These are phyloP conservation scores for Premnoplex brunnescens DNA, from an alignment of 2,797 vertebrate genomes.

Conservation along the genomic window DNA sequence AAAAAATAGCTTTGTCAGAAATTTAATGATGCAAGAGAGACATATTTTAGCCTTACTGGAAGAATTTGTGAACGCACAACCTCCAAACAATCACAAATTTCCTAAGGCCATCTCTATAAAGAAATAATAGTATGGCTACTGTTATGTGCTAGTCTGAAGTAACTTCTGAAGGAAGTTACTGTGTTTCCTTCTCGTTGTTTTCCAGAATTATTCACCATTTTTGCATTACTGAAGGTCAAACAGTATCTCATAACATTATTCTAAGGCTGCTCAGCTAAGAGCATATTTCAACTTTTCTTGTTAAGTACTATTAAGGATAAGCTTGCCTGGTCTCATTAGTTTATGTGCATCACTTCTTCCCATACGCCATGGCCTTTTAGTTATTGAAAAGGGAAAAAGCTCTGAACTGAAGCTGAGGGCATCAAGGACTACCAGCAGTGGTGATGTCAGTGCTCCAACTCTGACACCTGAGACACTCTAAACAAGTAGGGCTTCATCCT, in stretches of 20 bases:
- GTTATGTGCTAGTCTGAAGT: not conserved
- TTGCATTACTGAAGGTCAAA: not conserved
- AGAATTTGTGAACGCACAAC: not conserved
- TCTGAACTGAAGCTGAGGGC: not conserved
- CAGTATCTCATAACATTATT: not conserved
- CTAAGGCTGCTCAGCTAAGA: not conserved
- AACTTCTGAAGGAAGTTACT: not conserved
- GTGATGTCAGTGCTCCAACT: not conserved
- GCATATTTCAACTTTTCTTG: not conserved
- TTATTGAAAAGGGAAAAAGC: not conserved
- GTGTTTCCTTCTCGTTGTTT: not conserved
- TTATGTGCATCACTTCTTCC: not conserved
- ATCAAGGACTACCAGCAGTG: not conserved
- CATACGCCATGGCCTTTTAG: not conserved
- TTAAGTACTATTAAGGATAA: not conserved
- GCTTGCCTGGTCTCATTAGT: not conserved
- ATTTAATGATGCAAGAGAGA: not conserved
- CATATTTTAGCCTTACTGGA: not conserved
- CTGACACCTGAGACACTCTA: not conserved
- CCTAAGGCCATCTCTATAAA: not conserved
- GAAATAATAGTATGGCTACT: not conserved
- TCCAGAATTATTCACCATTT: not conserved
- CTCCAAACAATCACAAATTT: not conserved
- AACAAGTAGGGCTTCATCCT: not conserved
- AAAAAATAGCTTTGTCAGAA: not conserved